phyloP scores from a whole-genome alignment of 2,797 vertebrate species.

The Phyllotis vaccarum region DNA sequence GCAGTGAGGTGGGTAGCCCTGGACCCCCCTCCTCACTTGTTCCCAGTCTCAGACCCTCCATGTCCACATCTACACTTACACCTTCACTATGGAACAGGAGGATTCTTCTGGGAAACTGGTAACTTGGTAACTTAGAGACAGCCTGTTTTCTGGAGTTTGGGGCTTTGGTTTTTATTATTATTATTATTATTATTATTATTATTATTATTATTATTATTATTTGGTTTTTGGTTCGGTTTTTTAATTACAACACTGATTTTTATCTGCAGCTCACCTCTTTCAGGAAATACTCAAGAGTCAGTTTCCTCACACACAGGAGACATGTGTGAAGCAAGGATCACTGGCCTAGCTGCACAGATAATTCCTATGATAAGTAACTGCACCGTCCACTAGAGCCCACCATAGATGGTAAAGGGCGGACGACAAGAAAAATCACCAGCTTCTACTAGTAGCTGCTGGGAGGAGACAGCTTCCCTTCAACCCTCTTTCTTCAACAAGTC shows the following conservation, averaged over 20 bases:
- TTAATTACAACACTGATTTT: constrained; percentile 58
- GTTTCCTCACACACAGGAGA: not conserved
- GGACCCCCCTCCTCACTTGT: not conserved
- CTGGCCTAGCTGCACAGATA: not conserved
- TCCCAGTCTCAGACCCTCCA: not conserved
- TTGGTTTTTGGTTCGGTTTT: not conserved
- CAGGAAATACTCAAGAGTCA: constrained; percentile 44
- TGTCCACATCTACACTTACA: not conserved
- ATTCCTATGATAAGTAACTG: not conserved
- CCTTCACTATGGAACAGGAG: not conserved
- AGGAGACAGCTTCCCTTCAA: not conserved
- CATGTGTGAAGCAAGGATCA: not conserved
- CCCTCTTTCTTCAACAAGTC: not conserved
- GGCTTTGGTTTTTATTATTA: too few species aligned
- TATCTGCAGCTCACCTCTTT: constrained; percentile 63
- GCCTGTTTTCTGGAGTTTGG: not conserved
- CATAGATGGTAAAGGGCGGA: not conserved
- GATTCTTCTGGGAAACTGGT: not conserved
- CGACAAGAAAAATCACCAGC: not conserved
- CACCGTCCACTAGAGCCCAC: not conserved
- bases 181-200: too few species aligned
- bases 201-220: too few species aligned
- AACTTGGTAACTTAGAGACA: constrained; percentile 11
- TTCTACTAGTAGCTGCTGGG: not conserved
- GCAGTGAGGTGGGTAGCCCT: not conserved